phyloP scores from a whole-genome alignment of 2,113 vertebrate species.

The Lophius piscatorius region DNA sequence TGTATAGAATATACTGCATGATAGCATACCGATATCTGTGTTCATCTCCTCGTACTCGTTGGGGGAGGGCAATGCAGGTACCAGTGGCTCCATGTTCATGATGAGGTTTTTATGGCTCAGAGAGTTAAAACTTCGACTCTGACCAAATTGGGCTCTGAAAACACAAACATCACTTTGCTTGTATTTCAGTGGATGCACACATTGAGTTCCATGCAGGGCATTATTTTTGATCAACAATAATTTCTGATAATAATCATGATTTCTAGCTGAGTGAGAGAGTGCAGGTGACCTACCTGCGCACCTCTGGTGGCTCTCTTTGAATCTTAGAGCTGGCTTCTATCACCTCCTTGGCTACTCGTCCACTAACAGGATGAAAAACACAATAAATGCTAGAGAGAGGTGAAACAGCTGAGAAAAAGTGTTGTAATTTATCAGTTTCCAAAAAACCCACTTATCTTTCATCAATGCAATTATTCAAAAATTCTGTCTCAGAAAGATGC shows the following conservation, averaged over 20 bases:
- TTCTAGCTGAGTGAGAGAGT: background rate
- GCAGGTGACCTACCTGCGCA: constrained; percentile 84
- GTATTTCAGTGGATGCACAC: too few relatives aligned
- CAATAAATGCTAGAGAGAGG: background rate
- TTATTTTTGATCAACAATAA: too few relatives aligned
- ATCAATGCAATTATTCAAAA: too few relatives aligned
- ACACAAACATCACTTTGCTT: constrained; percentile 44
- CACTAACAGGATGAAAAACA: constrained; percentile 77
- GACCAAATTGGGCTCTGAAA: constrained; percentile 88
- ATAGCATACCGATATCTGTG: constrained; percentile 82
- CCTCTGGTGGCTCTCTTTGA: constrained; percentile 92
- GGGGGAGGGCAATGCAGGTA: constrained; percentile 88
- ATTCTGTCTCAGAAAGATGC: too few relatives aligned
- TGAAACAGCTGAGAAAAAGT: background rate
- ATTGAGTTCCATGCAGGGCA: too few relatives aligned
- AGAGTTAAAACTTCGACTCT: constrained; percentile 92
- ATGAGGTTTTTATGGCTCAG: constrained; percentile 96
- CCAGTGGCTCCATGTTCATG: constrained; percentile 95
- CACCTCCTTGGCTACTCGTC: constrained; percentile 96
- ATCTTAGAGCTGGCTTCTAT: constrained; percentile 98
- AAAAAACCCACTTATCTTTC: background rate
- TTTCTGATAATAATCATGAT: too few relatives aligned
- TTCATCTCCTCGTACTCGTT: constrained; percentile 85
- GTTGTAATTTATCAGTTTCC: background rate
- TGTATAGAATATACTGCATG: background rate